A percentile compares a stretch with the other conserved stretches of the same genome.
Evolutionary conservation across 2,888 invertebrate species (phyloP).

Genomic region (Dicyrtomina minuta): DNA sequence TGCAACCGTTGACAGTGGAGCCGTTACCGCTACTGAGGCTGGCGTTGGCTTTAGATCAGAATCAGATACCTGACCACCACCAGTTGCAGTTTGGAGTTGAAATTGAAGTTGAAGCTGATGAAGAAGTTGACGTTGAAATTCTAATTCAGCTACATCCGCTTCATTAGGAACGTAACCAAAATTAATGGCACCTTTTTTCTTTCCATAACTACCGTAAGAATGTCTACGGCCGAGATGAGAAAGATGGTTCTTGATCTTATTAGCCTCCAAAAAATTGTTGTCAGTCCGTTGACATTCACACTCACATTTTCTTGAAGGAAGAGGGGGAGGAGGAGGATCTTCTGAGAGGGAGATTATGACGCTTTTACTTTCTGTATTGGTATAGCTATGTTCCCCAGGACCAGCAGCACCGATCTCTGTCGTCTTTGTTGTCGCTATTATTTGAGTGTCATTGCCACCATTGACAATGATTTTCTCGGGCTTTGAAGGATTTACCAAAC

Average conservation of each 20-base stretch:
- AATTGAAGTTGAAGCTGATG: neutral
- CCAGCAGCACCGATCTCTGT: no score
- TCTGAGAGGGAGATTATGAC: no score
- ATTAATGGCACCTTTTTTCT: neutral
- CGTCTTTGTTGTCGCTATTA: no score
- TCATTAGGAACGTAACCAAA: neutral
- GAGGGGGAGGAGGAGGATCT: neutral
- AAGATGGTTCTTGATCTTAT: neutral
- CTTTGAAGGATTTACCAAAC: no score
- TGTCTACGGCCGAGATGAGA: neutral
- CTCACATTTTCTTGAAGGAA: neutral
- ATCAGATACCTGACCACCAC: neutral
- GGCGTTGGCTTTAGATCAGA: neutral
- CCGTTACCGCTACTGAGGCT: no score
- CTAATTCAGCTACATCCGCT: no score
- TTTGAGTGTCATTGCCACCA: no score
- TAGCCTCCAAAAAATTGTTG: neutral
- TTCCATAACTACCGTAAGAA: neutral
- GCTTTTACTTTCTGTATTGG: no score
- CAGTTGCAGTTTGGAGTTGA: neutral
- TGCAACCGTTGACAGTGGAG: no score
- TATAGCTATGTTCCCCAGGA: no score
- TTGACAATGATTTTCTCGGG: no score
- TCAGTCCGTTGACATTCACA: constrained; percentile 2
- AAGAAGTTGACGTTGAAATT: neutral